phyloP scores from a whole-genome alignment of 1,140 invertebrate species.

The Sycophila sp. region DNA sequence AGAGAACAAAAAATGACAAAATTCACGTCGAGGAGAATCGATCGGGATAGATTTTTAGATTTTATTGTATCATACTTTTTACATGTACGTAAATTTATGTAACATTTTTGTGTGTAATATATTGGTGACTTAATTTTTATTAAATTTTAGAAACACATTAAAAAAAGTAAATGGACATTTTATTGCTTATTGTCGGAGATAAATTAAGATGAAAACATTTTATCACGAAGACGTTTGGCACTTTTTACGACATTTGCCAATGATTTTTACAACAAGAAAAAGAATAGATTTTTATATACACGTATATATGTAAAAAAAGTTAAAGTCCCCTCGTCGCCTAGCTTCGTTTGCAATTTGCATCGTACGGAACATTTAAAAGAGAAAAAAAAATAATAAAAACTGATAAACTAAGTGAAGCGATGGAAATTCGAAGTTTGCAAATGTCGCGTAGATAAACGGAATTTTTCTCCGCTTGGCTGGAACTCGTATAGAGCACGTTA shows the following conservation, averaged over 20 bases:
- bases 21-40: neutral
- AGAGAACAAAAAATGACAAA: neutral
- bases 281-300: too few relatives aligned
- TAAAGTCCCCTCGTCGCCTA: too few relatives aligned
- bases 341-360: neutral
- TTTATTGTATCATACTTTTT: neutral
- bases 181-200: too few relatives aligned
- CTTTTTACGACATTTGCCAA: too few relatives aligned
- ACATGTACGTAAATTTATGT: neutral
- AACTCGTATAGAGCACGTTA: neutral
- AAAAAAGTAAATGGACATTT: too few relatives aligned
- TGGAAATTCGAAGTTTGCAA: constrained; percentile 11
- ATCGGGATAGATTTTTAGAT: neutral
- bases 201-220: too few relatives aligned
- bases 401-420: neutral
- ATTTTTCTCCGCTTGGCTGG: neutral
- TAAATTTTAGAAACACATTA: too few relatives aligned
- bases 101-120: neutral
- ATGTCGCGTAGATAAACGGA: neutral
- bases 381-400: neutral
- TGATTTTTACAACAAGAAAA: too few relatives aligned
- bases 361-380: neutral
- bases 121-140: neutral
- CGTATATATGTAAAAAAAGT: too few relatives aligned
- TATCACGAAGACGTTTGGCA: too few relatives aligned